Conservation (phyloP, 2,888 invertebrate species). For the Pammene aurita region DNA sequence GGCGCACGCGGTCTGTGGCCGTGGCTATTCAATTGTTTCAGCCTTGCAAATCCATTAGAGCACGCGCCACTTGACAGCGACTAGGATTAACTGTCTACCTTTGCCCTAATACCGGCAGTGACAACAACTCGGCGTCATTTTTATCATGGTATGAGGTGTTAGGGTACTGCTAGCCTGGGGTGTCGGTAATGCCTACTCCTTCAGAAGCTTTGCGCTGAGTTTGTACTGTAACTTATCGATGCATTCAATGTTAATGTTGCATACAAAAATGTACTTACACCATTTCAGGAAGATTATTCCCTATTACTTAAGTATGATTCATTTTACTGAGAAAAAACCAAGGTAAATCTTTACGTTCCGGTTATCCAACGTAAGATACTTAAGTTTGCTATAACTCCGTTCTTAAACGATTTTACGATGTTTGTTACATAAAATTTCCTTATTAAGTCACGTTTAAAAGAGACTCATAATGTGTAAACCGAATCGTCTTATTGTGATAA, state of each 20-base stretch:
- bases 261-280: too few species aligned
- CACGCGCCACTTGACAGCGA: conserved; percentile 46
- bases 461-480: background rate
- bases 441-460: conserved; percentile 12
- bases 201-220: too few species aligned
- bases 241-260: background rate
- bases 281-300: background rate
- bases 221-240: too few species aligned
- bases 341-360: background rate
- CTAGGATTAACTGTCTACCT: conserved; percentile 34
- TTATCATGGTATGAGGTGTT: too few species aligned
- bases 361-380: background rate
- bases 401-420: conserved; percentile 5
- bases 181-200: too few species aligned
- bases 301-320: background rate
- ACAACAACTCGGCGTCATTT: background rate
- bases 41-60: conserved; percentile 72
- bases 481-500: conserved; percentile 1
- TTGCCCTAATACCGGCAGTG: background rate
- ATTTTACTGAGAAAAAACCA: background rate
- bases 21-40: conserved; percentile 68
- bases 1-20: conserved; percentile 51
- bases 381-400: background rate
- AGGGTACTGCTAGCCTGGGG: too few species aligned
- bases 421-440: conserved; percentile 12